phyloP scores from a whole-genome alignment of 1,140 invertebrate species.

The Tetragnatha versicolor region DNA sequence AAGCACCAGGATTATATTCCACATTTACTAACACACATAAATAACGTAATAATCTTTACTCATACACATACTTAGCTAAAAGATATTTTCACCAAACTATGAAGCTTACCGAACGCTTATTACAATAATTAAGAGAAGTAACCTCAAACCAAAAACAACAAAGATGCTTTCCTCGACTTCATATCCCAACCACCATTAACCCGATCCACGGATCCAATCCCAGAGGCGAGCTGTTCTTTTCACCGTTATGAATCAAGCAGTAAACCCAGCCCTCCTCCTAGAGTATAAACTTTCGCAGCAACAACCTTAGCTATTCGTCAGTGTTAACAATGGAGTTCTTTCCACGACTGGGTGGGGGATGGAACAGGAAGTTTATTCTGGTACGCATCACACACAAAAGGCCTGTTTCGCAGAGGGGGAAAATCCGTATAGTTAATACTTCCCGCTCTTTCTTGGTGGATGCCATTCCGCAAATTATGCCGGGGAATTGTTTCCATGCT shows the following conservation, averaged over 20 bases:
- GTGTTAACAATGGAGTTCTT: conserved; percentile 21
- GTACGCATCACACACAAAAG: conserved; percentile 3
- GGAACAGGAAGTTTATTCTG: background rate
- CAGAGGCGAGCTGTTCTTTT: background rate
- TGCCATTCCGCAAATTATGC: conserved; percentile 23
- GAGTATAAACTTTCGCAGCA: background rate
- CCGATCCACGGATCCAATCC: too few relatives aligned
- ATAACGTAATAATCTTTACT: too few relatives aligned
- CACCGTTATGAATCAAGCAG: background rate
- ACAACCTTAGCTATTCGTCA: conserved; percentile 14
- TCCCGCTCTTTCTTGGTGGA: background rate
- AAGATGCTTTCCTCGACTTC: too few relatives aligned
- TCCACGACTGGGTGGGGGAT: too few relatives aligned
- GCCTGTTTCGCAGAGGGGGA: background rate
- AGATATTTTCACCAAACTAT: too few relatives aligned
- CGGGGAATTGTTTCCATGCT: conserved; percentile 1
- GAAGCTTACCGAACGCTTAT: too few relatives aligned
- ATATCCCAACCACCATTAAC: too few relatives aligned
- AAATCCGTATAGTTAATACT: conserved; percentile 30
- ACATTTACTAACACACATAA: too few relatives aligned
- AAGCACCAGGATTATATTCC: too few relatives aligned
- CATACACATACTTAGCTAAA: too few relatives aligned
- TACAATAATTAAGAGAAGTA: too few relatives aligned
- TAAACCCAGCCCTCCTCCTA: background rate
- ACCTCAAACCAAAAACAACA: too few relatives aligned